A percentile compares a stretch with the other conserved stretches of the same genome.
Evolutionary conservation across 2,113 vertebrate genomes (phyloP).

Genomic region (Nyctibius bracteatus): DNA sequence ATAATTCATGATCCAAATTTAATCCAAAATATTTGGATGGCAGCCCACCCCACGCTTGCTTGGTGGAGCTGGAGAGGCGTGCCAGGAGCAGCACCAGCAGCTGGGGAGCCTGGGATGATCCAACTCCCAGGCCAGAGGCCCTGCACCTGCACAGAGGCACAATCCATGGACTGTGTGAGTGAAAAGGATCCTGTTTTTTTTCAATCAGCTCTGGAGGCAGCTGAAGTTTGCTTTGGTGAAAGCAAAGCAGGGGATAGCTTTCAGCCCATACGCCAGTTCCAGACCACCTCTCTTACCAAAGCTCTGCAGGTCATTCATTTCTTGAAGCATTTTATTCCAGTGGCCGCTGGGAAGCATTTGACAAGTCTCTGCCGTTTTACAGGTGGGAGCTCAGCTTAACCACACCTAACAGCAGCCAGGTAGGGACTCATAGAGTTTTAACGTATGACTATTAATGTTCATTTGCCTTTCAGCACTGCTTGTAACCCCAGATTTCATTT

Average conservation of each 20-base stretch:
- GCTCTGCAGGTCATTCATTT: neutral
- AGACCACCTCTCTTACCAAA: neutral
- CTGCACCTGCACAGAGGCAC: neutral
- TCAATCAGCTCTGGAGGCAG: neutral
- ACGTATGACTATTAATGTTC: neutral
- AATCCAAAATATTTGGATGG: constrained; percentile 23
- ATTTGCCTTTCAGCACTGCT: neutral
- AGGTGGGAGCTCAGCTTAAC: neutral
- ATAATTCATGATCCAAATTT: neutral
- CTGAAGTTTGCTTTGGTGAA: neutral
- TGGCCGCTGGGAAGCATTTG: neutral
- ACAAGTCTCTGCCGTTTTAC: neutral
- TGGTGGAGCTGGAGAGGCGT: neutral
- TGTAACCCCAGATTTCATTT: neutral
- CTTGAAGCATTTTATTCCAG: neutral
- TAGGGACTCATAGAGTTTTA: neutral
- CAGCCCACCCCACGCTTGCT: neutral
- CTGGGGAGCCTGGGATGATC: neutral
- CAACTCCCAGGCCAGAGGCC: neutral
- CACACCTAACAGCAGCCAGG: neutral
- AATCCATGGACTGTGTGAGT: neutral
- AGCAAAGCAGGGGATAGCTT: neutral
- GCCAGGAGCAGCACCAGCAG: constrained; percentile 12
- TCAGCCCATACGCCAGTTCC: neutral
- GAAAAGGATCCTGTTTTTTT: neutral